phyloP scores from a whole-genome alignment of 2,113 vertebrate genomes.

The Tetraodon nigroviridis region DNA sequence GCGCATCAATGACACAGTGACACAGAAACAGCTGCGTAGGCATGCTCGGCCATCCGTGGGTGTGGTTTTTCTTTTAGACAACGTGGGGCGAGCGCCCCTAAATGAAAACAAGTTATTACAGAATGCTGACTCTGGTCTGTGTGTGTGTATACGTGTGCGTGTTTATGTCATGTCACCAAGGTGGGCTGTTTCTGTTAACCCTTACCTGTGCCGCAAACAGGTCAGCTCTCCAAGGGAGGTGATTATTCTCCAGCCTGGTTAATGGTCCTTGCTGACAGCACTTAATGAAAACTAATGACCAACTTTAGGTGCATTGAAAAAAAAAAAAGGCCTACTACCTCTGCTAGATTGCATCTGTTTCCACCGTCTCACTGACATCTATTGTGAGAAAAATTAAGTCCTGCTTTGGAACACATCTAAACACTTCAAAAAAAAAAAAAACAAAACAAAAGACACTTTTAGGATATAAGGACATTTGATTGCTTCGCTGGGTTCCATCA shows the following conservation, averaged over 20 bases:
- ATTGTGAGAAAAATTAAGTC: constrained; percentile 19
- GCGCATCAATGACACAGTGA: constrained; percentile 15
- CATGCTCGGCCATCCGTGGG: constrained; percentile 33
- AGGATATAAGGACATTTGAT: constrained; percentile 45
- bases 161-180: constrained; percentile 49
- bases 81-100: constrained; percentile 16
- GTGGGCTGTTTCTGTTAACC: constrained; percentile 71
- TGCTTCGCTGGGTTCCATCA: constrained; percentile 68
- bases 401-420: not conserved
- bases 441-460: not conserved
- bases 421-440: no score
- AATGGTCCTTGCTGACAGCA: constrained; percentile 75
- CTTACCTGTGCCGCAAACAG: constrained; percentile 65
- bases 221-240: constrained; percentile 66
- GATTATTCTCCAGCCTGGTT: constrained; percentile 74
- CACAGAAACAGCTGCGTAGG: constrained; percentile 25
- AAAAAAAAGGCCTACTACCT: constrained; percentile 53
- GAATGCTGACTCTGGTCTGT: constrained; percentile 8
- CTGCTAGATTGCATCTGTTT: constrained; percentile 38
- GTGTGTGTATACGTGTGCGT: constrained; percentile 15
- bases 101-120: constrained; percentile 38
- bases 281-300: constrained; percentile 77
- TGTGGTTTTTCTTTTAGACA: constrained; percentile 20
- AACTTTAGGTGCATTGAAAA: constrained; percentile 32
- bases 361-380: constrained; percentile 27